Evolutionary conservation across 1,140 invertebrate species (phyloP).

Genomic region (Drosophila sp.): DNA sequence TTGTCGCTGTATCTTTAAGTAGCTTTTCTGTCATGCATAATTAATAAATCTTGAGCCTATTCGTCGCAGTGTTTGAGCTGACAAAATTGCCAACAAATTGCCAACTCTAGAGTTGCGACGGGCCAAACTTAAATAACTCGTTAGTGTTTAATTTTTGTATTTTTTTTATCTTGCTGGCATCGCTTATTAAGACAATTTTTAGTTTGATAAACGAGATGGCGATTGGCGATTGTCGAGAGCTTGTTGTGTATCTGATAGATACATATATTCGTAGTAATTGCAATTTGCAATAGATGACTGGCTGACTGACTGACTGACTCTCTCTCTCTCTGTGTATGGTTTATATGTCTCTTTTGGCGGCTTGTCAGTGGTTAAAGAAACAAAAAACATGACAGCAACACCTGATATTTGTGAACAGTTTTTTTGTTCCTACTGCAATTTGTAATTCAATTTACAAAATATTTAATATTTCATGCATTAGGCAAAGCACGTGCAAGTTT

Average conservation of each 20-base stretch:
- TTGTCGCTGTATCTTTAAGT: constrained; percentile 22
- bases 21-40: constrained; percentile 54
- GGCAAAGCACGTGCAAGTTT: constrained; percentile 31
- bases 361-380: constrained; percentile 22
- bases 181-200: constrained; percentile 75
- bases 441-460: constrained; percentile 71
- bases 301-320: constrained; percentile 49
- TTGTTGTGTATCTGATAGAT: constrained; percentile 48
- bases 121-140: constrained; percentile 68
- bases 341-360: constrained; percentile 43
- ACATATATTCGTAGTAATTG: constrained; percentile 51
- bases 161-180: constrained; percentile 66
- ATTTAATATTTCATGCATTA: constrained; percentile 42
- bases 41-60: constrained; percentile 60
- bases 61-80: constrained; percentile 32
- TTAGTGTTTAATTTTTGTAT: constrained; percentile 33
- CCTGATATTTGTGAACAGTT: constrained; percentile 12
- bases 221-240: constrained; percentile 62
- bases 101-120: constrained; percentile 25
- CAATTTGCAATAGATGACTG: constrained; percentile 46
- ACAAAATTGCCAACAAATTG: constrained; percentile 78
- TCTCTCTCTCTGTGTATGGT: constrained; percentile 12
- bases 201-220: constrained; percentile 74
- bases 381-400: constrained; percentile 49
- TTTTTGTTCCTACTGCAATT: constrained; percentile 53